These are phyloP conservation scores for Silurus asotus DNA, from an alignment of 2,113 vertebrate species.

Conservation along the genomic window DNA sequence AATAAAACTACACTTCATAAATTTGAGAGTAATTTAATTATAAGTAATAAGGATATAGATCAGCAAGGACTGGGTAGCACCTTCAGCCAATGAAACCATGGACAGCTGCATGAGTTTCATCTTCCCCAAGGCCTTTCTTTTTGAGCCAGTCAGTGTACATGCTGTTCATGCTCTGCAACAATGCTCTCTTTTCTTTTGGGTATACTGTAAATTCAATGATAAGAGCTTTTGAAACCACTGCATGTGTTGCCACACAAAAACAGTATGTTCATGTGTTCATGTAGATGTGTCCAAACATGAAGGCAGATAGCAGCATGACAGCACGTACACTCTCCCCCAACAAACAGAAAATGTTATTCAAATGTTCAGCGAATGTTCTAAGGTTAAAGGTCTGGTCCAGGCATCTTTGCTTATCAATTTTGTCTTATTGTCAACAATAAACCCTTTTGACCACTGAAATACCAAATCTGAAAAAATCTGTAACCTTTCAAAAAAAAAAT, in stretches of 20 bases:
- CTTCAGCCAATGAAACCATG: neutral
- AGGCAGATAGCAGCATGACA: constrained; percentile 9
- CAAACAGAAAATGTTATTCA: neutral
- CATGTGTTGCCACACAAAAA: neutral
- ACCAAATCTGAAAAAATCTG: neutral
- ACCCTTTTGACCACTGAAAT: neutral
- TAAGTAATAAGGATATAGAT: constrained; percentile 18
- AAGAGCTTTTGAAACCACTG: constrained; percentile 23
- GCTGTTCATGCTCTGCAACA: neutral
- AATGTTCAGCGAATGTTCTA: neutral
- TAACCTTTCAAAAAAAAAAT: neutral
- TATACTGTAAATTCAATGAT: neutral
- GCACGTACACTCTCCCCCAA: neutral
- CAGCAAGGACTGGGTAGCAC: constrained; percentile 66
- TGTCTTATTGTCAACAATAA: neutral
- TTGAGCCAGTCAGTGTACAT: constrained; percentile 2
- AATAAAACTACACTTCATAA: constrained; percentile 62
- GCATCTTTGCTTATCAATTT: neutral
- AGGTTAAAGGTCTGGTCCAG: neutral
- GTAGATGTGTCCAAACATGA: constrained; percentile 1
- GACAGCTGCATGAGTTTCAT: constrained; percentile 4
- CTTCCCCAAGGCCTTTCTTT: neutral
- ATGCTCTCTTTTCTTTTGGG: constrained; percentile 5
- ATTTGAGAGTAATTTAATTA: constrained; percentile 29
- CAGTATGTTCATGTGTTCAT: neutral